Conservation (phyloP, 1,140 invertebrate species). For the Heliconius eleuchia region DNA sequence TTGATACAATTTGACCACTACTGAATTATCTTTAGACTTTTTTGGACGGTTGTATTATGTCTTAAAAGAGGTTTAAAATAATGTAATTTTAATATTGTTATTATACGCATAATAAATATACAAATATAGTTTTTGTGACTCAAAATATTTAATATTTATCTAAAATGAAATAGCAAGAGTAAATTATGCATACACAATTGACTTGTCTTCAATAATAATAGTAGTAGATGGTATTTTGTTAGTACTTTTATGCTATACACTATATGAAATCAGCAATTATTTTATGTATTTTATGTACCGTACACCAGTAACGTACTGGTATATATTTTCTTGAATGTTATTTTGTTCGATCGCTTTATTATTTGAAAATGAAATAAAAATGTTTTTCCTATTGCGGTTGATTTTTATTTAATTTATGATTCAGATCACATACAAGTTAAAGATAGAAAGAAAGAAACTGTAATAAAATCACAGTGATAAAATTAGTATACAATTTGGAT, state of each 20-base stretch:
- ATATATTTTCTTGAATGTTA: background rate
- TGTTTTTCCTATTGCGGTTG: background rate
- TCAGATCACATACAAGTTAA: background rate
- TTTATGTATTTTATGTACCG: background rate
- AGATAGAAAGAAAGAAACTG: background rate
- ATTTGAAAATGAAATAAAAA: conserved; percentile 1
- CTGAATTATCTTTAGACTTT: background rate
- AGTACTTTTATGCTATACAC: background rate
- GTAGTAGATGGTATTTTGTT: no score
- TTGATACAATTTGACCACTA: background rate
- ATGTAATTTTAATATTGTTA: background rate
- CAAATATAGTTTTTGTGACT: no score
- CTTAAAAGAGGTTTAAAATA: background rate
- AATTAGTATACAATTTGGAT: conserved; percentile 59
- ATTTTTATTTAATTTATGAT: background rate
- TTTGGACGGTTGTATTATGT: background rate
- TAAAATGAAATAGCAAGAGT: background rate
- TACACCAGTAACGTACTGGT: background rate
- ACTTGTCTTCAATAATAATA: background rate
- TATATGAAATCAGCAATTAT: background rate
- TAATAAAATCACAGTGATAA: background rate
- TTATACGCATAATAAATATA: no score
- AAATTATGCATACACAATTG: background rate
- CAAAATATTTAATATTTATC: background rate
- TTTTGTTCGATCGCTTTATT: background rate